Percentiles rank a stretch among this genome's conserved stretches.
phyloP scores from a whole-genome alignment of 2,113 vertebrate species.

The Scatophagus argus region DNA sequence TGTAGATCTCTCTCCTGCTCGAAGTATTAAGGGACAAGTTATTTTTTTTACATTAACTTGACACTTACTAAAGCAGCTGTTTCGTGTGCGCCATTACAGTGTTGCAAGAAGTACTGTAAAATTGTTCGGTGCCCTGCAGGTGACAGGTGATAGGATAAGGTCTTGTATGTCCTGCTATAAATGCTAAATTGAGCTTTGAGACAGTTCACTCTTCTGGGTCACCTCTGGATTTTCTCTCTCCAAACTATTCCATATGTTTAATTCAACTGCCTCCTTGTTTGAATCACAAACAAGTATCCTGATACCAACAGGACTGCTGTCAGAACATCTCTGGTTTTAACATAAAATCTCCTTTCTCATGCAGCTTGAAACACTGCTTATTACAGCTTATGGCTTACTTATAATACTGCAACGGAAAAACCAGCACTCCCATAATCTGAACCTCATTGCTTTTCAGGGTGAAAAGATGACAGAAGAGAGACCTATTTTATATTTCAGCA shows the following conservation, averaged over 20 bases:
- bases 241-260: background rate
- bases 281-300: background rate
- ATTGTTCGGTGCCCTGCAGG: background rate
- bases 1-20: conserved; percentile 36
- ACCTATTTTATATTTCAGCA: too few relatives aligned
- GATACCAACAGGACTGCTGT: too few relatives aligned
- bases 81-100: background rate
- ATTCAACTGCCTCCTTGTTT: background rate
- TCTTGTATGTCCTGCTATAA: background rate
- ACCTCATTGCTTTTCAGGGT: too few relatives aligned
- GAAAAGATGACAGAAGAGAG: too few relatives aligned
- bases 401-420: too few relatives aligned
- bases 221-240: background rate
- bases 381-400: too few relatives aligned
- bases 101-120: background rate
- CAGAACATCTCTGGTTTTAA: too few relatives aligned
- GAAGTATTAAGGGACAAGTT: conserved; percentile 40
- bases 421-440: too few relatives aligned
- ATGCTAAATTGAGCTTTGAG: background rate
- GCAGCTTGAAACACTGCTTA: too few relatives aligned
- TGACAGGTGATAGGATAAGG: background rate
- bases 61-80: conserved; percentile 63
- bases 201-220: background rate
- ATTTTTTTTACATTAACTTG: conserved; percentile 51
- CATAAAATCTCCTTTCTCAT: too few relatives aligned